Percentiles rank a stretch among this genome's conserved stretches.
These are phyloP conservation scores for Crenuchus spilurus DNA, from an alignment of 2,797 vertebrate species.

Conservation along the genomic window DNA sequence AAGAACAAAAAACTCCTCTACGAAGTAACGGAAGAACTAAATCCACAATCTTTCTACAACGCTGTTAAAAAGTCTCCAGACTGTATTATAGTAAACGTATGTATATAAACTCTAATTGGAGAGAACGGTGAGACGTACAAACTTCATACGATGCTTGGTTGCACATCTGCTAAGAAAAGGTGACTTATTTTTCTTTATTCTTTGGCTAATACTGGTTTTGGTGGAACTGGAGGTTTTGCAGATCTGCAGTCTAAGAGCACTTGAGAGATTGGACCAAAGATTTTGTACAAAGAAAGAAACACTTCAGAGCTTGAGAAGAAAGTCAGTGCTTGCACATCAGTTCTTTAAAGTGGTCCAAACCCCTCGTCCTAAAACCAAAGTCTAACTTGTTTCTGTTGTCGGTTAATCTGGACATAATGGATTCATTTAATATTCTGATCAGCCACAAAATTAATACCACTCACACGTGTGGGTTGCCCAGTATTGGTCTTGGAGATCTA, in stretches of 20 bases:
- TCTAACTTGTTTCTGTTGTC: neutral
- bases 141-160: constrained; percentile 66
- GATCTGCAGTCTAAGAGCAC: constrained; percentile 54
- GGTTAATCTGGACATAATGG: too few relatives aligned
- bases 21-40: neutral
- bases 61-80: neutral
- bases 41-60: neutral
- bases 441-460: too few relatives aligned
- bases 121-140: neutral
- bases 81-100: neutral
- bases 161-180: constrained; percentile 68
- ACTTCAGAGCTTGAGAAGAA: neutral
- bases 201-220: constrained; percentile 19
- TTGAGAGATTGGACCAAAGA: constrained; percentile 77
- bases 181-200: constrained; percentile 20
- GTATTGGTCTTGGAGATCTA: too few relatives aligned
- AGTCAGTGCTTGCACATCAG: neutral
- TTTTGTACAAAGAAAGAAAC: constrained; percentile 37
- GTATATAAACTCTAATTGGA: neutral
- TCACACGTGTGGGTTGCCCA: too few relatives aligned
- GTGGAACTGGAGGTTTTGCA: neutral
- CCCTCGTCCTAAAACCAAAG: neutral
- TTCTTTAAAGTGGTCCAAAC: neutral
- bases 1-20: neutral
- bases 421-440: too few relatives aligned